These are phyloP conservation scores for Mantis religiosa DNA, from an alignment of 2,888 invertebrate species.

Conservation along the genomic window DNA sequence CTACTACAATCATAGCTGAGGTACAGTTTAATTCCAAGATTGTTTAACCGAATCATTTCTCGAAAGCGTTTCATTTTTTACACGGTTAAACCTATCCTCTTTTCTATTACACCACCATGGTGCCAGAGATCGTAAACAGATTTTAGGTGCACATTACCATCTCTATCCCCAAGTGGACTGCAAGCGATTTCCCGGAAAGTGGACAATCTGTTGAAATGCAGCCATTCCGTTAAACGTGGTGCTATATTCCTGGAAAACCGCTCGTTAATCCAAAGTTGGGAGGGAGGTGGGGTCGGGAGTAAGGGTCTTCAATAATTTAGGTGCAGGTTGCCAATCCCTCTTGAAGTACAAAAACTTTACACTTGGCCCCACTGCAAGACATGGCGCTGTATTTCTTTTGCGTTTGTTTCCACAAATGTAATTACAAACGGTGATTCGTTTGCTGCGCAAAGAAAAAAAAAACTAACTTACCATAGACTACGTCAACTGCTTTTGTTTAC, in stretches of 20 bases:
- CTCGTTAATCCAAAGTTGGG: neutral
- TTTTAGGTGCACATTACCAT: neutral
- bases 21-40: too few species aligned
- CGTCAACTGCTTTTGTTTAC: too few species aligned
- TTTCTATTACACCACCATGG: neutral
- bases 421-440: neutral
- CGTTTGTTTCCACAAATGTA: neutral
- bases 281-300: too few species aligned
- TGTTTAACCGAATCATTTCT: too few species aligned
- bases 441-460: neutral
- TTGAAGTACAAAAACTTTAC: neutral
- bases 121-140: neutral
- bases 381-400: neutral
- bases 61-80: too few species aligned
- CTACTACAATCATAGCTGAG: too few species aligned
- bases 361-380: neutral
- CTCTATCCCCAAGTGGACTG: neutral
- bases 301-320: neutral
- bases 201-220: neutral
- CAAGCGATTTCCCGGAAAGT: neutral
- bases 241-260: neutral
- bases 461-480: too few species aligned
- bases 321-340: neutral
- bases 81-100: neutral
- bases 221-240: neutral